These are phyloP conservation scores for Ellobium chinense DNA, from an alignment of 2,888 invertebrate species.

Conservation along the genomic window DNA sequence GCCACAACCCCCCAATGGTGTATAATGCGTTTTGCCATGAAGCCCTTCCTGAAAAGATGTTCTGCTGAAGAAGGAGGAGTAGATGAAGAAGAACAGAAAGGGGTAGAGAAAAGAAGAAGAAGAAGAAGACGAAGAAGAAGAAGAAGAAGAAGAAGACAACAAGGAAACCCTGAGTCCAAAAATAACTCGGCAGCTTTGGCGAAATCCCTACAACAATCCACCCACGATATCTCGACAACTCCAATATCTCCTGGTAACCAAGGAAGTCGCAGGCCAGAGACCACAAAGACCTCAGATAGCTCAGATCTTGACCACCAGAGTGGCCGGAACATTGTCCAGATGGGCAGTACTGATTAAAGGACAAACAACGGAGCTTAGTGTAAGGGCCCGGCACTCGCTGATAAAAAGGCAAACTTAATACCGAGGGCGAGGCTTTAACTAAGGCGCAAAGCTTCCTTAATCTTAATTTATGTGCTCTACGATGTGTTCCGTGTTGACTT, in stretches of 20 bases:
- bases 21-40: no score
- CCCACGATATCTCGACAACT: no score
- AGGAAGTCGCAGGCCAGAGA: neutral
- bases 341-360: neutral
- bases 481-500: neutral
- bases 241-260: neutral
- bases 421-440: neutral
- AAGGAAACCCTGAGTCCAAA: no score
- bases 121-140: neutral
- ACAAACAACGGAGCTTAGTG: neutral
- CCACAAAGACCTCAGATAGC: neutral
- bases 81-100: constrained; percentile 2
- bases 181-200: no score
- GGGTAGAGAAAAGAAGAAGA: neutral
- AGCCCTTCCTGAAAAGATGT: no score
- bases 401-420: neutral
- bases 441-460: neutral
- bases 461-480: neutral
- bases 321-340: neutral
- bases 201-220: no score
- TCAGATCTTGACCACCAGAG: neutral
- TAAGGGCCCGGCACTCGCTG: neutral
- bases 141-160: neutral
- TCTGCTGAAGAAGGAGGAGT: neutral
- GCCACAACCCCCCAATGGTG: no score